Conservation (phyloP, 2,113 vertebrate genomes). For the Illadopsis cleaveri region DNA sequence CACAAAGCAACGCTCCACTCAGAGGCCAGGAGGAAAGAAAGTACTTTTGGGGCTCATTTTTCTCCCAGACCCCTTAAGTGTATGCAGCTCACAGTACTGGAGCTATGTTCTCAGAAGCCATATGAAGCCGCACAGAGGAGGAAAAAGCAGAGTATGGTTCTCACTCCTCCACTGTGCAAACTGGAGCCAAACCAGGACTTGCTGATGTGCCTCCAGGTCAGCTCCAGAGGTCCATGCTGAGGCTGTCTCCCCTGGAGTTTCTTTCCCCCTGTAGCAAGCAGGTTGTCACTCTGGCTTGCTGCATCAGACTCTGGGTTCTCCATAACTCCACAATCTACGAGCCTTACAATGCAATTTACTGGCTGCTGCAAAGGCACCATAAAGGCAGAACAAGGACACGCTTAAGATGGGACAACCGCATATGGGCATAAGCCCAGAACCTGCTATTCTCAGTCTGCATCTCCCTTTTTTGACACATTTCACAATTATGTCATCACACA, state of each 20-base stretch:
- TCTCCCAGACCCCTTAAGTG: neutral
- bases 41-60: neutral
- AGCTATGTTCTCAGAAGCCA: neutral
- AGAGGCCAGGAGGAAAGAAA: neutral
- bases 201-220: neutral
- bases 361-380: neutral
- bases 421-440: neutral
- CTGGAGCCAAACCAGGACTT: neutral
- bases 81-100: rapidly evolving
- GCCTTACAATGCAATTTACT: neutral
- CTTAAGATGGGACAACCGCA: neutral
- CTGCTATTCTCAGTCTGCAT: neutral
- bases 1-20: neutral
- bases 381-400: neutral
- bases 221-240: neutral
- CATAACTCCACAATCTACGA: neutral
- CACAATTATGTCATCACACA: neutral
- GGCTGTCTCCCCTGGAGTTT: neutral
- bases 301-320: neutral
- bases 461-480: neutral
- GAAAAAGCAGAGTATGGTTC: neutral
- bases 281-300: neutral
- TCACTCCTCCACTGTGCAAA: neutral
- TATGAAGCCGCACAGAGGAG: neutral
- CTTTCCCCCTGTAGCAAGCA: neutral